Percentiles rank a stretch among this genome's conserved stretches.
phyloP scores from a whole-genome alignment of 2,888 invertebrate species.

The Acanthosoma haemorrhoidale region DNA sequence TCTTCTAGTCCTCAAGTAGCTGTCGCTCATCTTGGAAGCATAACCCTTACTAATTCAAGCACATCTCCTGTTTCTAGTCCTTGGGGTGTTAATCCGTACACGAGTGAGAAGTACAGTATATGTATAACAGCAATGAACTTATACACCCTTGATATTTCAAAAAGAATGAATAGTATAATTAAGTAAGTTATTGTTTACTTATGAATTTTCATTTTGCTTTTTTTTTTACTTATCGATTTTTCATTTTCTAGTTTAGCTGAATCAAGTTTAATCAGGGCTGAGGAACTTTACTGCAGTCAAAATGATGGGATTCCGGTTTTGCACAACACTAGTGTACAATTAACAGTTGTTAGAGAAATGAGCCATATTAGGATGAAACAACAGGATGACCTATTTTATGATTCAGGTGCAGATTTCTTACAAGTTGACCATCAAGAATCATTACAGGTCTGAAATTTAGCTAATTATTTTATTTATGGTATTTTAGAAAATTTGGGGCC shows the following conservation, averaged over 20 bases:
- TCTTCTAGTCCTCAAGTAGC: constrained; percentile 74
- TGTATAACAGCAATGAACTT: constrained; percentile 83
- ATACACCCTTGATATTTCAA: constrained; percentile 63
- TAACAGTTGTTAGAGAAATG: constrained; percentile 55
- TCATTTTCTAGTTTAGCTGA: constrained; percentile 27
- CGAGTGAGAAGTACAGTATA: constrained; percentile 55
- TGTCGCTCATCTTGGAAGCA: constrained; percentile 88
- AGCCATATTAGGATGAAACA: constrained; percentile 42
- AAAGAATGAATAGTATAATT: constrained; percentile 15
- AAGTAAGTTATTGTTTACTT: constrained; percentile 7
- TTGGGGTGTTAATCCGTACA: constrained; percentile 31
- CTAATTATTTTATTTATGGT: neutral
- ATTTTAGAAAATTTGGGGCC: neutral
- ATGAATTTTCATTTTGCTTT: neutral
- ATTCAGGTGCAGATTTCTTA: constrained; percentile 37
- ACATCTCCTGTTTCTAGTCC: constrained; percentile 36
- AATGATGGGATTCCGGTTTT: constrained; percentile 76
- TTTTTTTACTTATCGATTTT: neutral
- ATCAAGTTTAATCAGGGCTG: constrained; percentile 47
- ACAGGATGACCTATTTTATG: constrained; percentile 39
- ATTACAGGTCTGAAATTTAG: constrained; percentile 35
- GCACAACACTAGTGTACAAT: constrained; percentile 78
- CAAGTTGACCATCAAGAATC: constrained; percentile 39
- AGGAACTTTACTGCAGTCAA: constrained; percentile 68
- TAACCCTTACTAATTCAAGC: constrained; percentile 52